Evolutionary conservation across 1,140 invertebrate species (phyloP).

Genomic region (Meloidogyne chitwoodi): DNA sequence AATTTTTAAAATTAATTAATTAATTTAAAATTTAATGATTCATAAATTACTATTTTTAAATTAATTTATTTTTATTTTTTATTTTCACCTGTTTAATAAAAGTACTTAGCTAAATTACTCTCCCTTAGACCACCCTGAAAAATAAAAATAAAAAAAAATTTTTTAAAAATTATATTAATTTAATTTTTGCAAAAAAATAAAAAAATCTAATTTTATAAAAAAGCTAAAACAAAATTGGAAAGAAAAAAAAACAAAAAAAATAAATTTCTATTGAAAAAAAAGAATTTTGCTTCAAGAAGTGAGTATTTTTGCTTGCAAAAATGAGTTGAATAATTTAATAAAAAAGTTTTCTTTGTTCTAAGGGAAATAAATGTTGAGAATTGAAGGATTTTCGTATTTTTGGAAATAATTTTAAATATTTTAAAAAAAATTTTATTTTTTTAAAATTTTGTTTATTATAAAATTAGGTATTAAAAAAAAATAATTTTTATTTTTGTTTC

Average conservation of each 20-base stretch:
- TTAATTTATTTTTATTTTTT: background rate
- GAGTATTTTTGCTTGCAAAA: background rate
- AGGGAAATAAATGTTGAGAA: background rate
- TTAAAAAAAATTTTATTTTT: too few relatives aligned
- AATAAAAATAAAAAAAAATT: too few relatives aligned
- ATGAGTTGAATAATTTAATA: background rate
- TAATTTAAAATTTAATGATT: too few relatives aligned
- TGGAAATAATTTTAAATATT: too few relatives aligned
- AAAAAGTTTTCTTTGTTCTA: background rate
- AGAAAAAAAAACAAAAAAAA: background rate
- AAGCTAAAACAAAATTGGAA: background rate
- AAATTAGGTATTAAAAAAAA: too few relatives aligned
- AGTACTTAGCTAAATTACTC: background rate
- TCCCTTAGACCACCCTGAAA: background rate
- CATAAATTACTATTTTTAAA: too few relatives aligned
- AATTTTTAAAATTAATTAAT: background rate
- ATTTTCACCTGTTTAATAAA: background rate
- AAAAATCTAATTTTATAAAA: background rate
- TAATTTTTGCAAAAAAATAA: background rate
- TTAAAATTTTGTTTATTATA: too few relatives aligned
- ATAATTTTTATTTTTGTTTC: too few relatives aligned
- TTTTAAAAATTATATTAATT: too few relatives aligned
- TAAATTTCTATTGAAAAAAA: background rate
- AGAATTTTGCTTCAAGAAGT: background rate
- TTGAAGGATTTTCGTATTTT: too few relatives aligned